Base-by-base conservation (phyloP, 64 coral and sea anemone genomes). In the Porites lutea region DNA sequence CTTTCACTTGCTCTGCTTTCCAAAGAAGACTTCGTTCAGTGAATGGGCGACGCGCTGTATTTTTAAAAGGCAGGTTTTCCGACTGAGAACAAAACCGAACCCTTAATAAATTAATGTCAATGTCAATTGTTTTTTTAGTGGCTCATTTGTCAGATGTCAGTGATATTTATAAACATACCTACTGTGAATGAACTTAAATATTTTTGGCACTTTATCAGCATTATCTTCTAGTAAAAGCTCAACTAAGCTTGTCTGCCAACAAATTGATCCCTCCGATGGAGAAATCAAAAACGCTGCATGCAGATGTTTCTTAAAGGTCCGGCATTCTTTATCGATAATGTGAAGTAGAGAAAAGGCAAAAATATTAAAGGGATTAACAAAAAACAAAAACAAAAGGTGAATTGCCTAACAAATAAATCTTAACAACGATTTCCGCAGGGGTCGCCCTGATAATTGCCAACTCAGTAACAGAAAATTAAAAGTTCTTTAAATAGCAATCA, bases 141-240 rank as follows among this genome's bases (percentile, higher is more conserved):
- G 44, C 13, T 48, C 3, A 74, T 74, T 74, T 74, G 71, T 48
- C 71, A 23, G 48, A 47, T 16, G 46, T 19, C 73, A 47, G 8
- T 76, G 46, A 37, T 76, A 76, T 76, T 76, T 76, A 52, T 76
- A 76, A 76, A 76, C 48, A 51, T 53, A 48, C 9, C 73, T 13
- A 18, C 4, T 16, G 1, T 19, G 4, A 65, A 76, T 16, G 27
- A 37, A 37, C 27, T 37, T 37, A 1, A 37, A 37, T 57, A 9
- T 55, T 75, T 76, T 76, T 76, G 73, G 73, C 73, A 18, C n/a
- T 76, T 50, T 45, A 76, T 47, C 73, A 76, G 16, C 73, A 76
- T 76, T 76, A 37, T 37, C 27, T 37, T 37, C 27, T 37, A 37
- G 27, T 37, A 37, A 37, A 37, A 37, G 27, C 27, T 37, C 27